Evolutionary conservation across 1,140 invertebrate genomes (phyloP).

Genomic region (Oedothorax gibbosus): DNA sequence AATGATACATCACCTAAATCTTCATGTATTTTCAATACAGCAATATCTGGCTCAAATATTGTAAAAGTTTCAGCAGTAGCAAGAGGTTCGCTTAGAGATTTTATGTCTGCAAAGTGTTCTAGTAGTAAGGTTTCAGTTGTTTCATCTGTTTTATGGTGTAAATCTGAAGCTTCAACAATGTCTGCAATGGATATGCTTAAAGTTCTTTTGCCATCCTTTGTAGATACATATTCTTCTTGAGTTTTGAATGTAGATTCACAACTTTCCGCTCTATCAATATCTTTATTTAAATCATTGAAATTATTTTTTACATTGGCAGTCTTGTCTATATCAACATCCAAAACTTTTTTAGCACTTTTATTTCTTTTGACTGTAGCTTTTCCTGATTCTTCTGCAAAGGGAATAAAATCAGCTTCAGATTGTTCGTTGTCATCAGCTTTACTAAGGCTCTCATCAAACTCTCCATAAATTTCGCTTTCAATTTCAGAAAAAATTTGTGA

Average conservation of each 20-base stretch:
- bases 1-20: slow-evolving; percentile 5
- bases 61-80: slow-evolving; percentile 22
- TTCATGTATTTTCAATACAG: slow-evolving; percentile 19
- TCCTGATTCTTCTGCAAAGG: neutral
- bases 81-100: slow-evolving; percentile 35
- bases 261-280: too few species aligned
- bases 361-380: neutral
- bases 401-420: neutral
- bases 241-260: neutral
- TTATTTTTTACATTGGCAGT: too few species aligned
- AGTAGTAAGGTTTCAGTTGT: slow-evolving; percentile 20
- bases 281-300: too few species aligned
- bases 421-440: neutral
- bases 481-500: slow-evolving; percentile 40
- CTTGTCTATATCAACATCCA: too few species aligned
- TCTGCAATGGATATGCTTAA: slow-evolving; percentile 25
- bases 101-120: slow-evolving; percentile 51
- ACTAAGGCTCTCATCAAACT: neutral
- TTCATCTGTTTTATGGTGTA: neutral
- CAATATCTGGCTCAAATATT: slow-evolving; percentile 13
- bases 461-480: slow-evolving; percentile 9
- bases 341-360: too few species aligned
- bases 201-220: neutral
- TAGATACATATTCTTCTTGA: neutral
- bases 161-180: slow-evolving; percentile 13